Percentiles rank a stretch among this genome's conserved stretches.
Conservation (phyloP, 2,888 invertebrate genomes). For the Cephus pulcher region DNA sequence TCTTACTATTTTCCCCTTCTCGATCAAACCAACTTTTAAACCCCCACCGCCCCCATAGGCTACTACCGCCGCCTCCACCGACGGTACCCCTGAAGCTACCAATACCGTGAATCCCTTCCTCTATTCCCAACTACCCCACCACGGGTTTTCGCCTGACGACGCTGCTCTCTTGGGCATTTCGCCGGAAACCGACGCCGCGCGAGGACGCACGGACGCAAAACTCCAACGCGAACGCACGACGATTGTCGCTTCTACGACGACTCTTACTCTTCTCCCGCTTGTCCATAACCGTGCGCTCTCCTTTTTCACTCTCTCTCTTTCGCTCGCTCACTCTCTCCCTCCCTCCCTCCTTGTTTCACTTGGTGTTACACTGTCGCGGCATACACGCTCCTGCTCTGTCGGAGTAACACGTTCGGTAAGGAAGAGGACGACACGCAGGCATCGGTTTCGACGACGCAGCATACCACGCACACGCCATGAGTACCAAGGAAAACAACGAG, state of each 20-base stretch:
- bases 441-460: slow-evolving; percentile 43
- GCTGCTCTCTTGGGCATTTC: slow-evolving; percentile 62
- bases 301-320: neutral
- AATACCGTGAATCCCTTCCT: slow-evolving; percentile 5
- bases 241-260: neutral
- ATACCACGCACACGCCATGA: slow-evolving; percentile 71
- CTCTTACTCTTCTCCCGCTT: slow-evolving; percentile 14
- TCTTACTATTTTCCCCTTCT: slow-evolving; percentile 14
- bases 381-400: slow-evolving; percentile 23
- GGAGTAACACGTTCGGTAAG: slow-evolving; percentile 11
- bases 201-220: slow-evolving; percentile 46
- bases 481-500: slow-evolving; percentile 88
- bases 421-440: slow-evolving; percentile 20
- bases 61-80: slow-evolving; percentile 1
- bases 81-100: slow-evolving; percentile 3
- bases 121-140: slow-evolving; percentile 27
- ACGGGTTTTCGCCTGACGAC: slow-evolving; percentile 57
- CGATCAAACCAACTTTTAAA: slow-evolving; percentile 14
- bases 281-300: neutral
- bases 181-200: slow-evolving; percentile 66
- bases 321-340: slow-evolving; percentile 19
- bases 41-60: slow-evolving; percentile 17
- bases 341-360: slow-evolving; percentile 26
- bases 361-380: slow-evolving; percentile 23
- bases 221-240: neutral